A percentile compares a stretch with the other conserved stretches of the same genome.
These are phyloP conservation scores for Sebastes fasciatus DNA, from an alignment of 2,113 vertebrate species.

Conservation along the genomic window DNA sequence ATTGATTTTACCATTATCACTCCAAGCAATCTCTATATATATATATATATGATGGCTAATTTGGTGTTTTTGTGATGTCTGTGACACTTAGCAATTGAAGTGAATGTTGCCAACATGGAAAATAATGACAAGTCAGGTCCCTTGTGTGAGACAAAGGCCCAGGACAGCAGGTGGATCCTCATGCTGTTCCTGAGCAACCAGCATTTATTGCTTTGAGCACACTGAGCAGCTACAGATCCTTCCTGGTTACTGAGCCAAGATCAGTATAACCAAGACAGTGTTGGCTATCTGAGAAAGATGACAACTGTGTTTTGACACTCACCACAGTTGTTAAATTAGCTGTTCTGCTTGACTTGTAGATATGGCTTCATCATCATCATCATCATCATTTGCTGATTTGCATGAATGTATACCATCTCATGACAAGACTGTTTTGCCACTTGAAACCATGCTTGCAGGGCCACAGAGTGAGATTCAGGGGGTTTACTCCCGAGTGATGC, in stretches of 20 bases:
- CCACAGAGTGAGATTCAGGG: slow-evolving; percentile 38
- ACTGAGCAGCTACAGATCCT: slow-evolving; percentile 14
- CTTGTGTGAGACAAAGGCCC: slow-evolving; percentile 68
- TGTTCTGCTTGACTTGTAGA: not conserved
- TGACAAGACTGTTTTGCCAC: not conserved
- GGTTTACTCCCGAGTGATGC: slow-evolving; percentile 48
- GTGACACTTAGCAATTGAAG: not conserved
- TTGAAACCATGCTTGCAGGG: not conserved
- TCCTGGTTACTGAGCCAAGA: slow-evolving; percentile 10
- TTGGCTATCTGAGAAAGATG: slow-evolving; percentile 9
- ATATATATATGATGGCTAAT: slow-evolving; percentile 10
- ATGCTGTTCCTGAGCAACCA: slow-evolving; percentile 45
- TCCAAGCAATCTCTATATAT: slow-evolving; percentile 4
- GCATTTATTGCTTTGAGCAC: slow-evolving; percentile 33
- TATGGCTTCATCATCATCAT: not conserved
- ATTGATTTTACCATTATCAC: slow-evolving; percentile 65
- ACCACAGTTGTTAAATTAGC: not conserved
- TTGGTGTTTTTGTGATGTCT: slow-evolving; percentile 17
- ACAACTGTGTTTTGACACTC: too few relatives aligned
- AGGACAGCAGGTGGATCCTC: slow-evolving; percentile 72
- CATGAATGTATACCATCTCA: not conserved
- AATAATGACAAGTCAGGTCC: slow-evolving; percentile 25
- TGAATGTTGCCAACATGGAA: slow-evolving; percentile 19
- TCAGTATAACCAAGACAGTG: not conserved
- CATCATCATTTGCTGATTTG: not conserved